Percentiles rank a stretch among this genome's conserved stretches.
Conservation (phyloP, 2,113 vertebrate species). For the Callospermophilus lateralis region DNA sequence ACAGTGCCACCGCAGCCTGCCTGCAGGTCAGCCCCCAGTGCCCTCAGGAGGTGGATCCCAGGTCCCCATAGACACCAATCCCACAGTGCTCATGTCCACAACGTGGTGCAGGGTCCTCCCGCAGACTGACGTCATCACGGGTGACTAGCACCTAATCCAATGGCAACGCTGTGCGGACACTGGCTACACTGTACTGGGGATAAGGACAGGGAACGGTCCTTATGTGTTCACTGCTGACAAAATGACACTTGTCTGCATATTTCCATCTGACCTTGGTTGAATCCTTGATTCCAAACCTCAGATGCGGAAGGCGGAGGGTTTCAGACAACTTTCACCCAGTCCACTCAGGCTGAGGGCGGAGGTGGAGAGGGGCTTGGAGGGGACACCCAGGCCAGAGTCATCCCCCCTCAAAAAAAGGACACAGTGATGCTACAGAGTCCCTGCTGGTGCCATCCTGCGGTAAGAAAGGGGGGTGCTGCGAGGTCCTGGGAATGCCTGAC, state of each 20-base stretch:
- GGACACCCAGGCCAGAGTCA: not conserved
- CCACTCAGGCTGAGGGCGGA: not conserved
- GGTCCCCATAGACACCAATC: not conserved
- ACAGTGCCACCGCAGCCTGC: accelerated
- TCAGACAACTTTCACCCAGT: too few relatives aligned
- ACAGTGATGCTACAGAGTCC: not conserved
- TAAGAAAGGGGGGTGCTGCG: not conserved
- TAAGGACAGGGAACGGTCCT: too few relatives aligned
- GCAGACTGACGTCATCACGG: too few relatives aligned
- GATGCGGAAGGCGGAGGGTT: not conserved
- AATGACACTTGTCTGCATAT: too few relatives aligned
- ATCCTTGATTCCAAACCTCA: not conserved
- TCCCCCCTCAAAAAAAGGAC: not conserved
- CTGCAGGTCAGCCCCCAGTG: not conserved
- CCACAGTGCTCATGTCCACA: not conserved
- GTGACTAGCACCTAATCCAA: too few relatives aligned
- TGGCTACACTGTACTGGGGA: too few relatives aligned
- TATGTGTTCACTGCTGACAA: too few relatives aligned
- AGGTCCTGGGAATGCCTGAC: not conserved
- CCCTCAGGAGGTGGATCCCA: not conserved
- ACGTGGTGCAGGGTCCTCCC: not conserved
- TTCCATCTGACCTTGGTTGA: not conserved
- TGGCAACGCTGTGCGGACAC: accelerated
- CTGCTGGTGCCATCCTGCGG: not conserved
- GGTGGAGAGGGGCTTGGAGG: not conserved